These are phyloP conservation scores for Venturia canescens DNA, from an alignment of 1,140 invertebrate genomes.

Conservation along the genomic window DNA sequence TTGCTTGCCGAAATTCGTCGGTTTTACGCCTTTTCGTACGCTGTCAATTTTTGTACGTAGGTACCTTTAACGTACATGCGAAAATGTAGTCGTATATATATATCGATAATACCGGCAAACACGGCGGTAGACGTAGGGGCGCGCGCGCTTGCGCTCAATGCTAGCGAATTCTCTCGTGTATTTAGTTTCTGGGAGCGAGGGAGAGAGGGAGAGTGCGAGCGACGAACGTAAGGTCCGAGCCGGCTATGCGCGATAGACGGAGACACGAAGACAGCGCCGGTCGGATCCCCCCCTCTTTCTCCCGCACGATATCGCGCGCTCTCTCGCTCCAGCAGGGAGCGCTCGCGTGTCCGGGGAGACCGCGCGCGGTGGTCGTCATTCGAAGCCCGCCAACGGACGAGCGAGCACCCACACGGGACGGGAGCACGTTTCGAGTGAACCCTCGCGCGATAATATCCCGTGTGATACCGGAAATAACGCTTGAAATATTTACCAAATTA, in stretches of 20 bases:
- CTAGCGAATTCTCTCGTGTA: conserved; percentile 14
- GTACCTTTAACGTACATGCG: background rate
- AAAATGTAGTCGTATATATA: background rate
- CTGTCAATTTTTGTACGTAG: background rate
- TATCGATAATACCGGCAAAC: background rate
- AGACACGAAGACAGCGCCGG: background rate
- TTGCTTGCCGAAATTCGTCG: too few species aligned
- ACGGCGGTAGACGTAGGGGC: conserved; percentile 23
- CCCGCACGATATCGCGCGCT: background rate
- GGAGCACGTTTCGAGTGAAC: conserved; percentile 63
- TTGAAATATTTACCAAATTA: background rate
- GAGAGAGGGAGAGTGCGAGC: background rate
- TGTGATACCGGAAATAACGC: conserved; percentile 49
- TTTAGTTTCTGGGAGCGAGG: background rate
- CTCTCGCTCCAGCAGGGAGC: background rate
- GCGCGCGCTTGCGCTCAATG: conserved; percentile 50
- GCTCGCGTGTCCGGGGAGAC: background rate
- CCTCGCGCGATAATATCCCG: conserved; percentile 57
- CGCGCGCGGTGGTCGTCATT: conserved; percentile 68
- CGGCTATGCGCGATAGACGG: background rate
- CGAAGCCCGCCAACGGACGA: conserved; percentile 75
- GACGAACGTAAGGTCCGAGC: background rate
- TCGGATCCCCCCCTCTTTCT: background rate
- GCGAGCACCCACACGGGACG: conserved; percentile 71
- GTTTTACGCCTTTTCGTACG: too few species aligned